A percentile compares a stretch with the other conserved stretches of the same genome.
Conservation (phyloP, 2,797 vertebrate genomes). For the Phrynocephalus vlangalii region DNA sequence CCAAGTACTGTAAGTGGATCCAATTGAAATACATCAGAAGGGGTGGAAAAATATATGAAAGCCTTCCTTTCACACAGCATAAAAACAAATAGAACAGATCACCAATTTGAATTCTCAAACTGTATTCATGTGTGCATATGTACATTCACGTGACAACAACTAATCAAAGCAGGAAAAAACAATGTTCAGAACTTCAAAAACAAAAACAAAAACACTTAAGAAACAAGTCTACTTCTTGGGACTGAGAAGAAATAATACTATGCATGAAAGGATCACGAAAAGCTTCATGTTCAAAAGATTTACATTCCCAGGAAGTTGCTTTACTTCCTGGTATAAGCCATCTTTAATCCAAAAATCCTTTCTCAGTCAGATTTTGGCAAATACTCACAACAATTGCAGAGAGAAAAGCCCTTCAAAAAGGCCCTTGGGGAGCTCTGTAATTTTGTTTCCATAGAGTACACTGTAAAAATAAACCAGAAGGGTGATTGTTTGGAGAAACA, state of each 20-base stretch:
- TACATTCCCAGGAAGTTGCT: neutral
- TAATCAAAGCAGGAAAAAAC: neutral
- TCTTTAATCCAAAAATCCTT: neutral
- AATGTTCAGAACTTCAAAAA: neutral
- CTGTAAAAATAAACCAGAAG: constrained; percentile 76
- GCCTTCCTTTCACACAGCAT: neutral
- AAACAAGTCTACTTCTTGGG: neutral
- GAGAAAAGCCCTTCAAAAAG: constrained; percentile 96
- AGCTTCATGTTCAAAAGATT: neutral
- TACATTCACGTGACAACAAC: too few species aligned
- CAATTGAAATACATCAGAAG: neutral
- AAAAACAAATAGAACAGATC: neutral
- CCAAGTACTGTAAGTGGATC: neutral
- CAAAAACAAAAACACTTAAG: neutral
- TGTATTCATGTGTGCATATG: neutral
- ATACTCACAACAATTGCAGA: constrained; percentile 94
- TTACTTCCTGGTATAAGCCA: neutral
- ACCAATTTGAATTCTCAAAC: neutral
- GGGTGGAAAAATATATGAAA: neutral
- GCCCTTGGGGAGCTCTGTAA: constrained; percentile 95
- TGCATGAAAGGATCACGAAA: neutral
- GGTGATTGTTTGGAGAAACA: neutral
- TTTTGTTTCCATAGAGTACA: constrained; percentile 98
- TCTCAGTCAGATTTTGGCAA: constrained; percentile 24
- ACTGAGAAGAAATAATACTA: neutral